phyloP scores from a whole-genome alignment of 2,113 vertebrate species.

The Pollimyrus isidori region DNA sequence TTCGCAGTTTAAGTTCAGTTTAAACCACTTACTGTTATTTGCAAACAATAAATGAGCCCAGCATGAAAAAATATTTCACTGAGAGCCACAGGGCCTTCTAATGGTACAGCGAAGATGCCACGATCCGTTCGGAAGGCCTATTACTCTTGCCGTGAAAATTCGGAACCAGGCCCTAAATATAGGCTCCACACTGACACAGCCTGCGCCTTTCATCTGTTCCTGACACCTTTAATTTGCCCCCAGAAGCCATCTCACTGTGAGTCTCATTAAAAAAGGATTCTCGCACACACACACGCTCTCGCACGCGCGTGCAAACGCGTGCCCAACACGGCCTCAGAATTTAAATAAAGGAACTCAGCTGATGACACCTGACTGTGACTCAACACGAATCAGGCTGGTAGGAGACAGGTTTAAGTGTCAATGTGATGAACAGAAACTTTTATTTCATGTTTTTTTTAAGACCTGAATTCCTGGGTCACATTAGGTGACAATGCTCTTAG shows the following conservation, averaged over 20 bases:
- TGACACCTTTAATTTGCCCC: conserved; percentile 18
- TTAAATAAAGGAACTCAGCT: not conserved
- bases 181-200: not conserved
- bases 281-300: not conserved
- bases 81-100: not conserved
- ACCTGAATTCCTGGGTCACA: not conserved
- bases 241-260: not conserved
- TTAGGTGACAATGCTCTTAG: not conserved
- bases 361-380: not conserved
- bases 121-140: not conserved
- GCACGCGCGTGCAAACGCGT: not conserved
- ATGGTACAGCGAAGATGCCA: not conserved
- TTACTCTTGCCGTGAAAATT: not conserved
- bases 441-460: not conserved
- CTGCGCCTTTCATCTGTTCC: conserved; percentile 7
- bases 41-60: not conserved
- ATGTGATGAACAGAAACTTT: not conserved
- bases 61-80: not conserved
- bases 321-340: not conserved
- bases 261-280: conserved; percentile 18
- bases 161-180: conserved; percentile 1
- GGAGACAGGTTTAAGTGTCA: not conserved
- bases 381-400: not conserved
- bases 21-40: not conserved
- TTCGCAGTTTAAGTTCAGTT: conserved; percentile 1